Evolutionary conservation across 1,140 invertebrate species (phyloP), one percentile per base, ranked within the genome.

Genomic region (Trinorchestia longiramus): DNA sequence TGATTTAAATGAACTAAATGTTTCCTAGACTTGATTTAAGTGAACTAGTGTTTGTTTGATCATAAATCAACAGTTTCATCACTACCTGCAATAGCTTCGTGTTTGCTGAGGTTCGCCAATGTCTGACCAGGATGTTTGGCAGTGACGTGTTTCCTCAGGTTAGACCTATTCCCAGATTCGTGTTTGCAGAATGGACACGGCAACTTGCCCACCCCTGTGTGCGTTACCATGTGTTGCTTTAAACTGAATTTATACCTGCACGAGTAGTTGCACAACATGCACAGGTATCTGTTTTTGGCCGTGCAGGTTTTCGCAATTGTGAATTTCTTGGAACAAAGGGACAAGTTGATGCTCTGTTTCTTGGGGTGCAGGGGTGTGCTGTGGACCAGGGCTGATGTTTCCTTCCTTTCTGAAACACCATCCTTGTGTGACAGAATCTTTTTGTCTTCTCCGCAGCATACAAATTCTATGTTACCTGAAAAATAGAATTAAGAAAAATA

Each of bases 381-480:
- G 1, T 77, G 62, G 15, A 23, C 15, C 28, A 77, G 1, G 28
- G 15, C 28, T 77, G 62, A 11, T 3, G 62, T 11, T 11, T 36
- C 28, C 28, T 77, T 77, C 62, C 1, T 28, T 3, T 36, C 62
- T 23, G 15, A 77, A 3, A 11, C 62, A 1, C 15, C 3, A 28
- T 77, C 62, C 28, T 77, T 77, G 62, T 28, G 36, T 28, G 62
- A 77, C 47, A 53, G 47, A 6, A 53, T 42, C 36, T 42, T 91
- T 42, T 42, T 91, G 88, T 91, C 88, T 11, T 91, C 88, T 23
- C 88, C 88, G 41, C 88, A 91, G 88, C 41, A 91, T 0, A 91
- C 88, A 91, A 91, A 91, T 44, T 91, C 88, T 42, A 91, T 91
- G 41, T 91, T 91, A 77, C 28, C 62, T 77, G 62, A 15, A 40